Percentiles rank a stretch among this genome's conserved stretches.
phyloP scores from a whole-genome alignment of 2,797 vertebrate genomes.

The Poeciliopsis gracilis region DNA sequence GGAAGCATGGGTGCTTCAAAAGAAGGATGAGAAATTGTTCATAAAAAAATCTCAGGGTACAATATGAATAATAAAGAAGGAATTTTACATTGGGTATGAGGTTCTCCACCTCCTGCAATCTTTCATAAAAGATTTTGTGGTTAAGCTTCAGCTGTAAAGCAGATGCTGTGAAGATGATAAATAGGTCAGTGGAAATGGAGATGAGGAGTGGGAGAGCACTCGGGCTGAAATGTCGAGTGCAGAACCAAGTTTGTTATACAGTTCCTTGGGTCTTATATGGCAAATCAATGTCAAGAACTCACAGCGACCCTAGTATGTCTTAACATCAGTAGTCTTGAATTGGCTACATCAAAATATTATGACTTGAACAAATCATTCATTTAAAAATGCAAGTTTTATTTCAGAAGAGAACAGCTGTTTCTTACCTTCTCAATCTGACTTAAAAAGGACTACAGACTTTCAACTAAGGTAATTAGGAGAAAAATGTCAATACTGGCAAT shows the following conservation, averaged over 20 bases:
- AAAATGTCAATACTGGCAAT: not conserved
- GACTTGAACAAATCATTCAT: not conserved
- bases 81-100: not conserved
- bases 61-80: not conserved
- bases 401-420: not conserved
- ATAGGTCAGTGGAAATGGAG: not conserved
- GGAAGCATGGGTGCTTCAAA: not conserved
- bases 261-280: not conserved
- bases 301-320: not conserved
- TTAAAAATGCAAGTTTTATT: not conserved
- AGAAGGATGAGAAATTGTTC: not conserved
- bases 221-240: not conserved
- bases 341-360: not conserved
- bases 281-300: not conserved
- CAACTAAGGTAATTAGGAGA: not conserved
- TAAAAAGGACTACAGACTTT: not conserved
- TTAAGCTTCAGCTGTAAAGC: not conserved
- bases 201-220: not conserved
- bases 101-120: conserved; percentile 23
- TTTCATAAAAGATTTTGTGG: conserved; percentile 11
- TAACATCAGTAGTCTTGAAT: not conserved
- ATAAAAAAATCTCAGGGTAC: not conserved
- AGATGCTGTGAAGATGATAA: not conserved
- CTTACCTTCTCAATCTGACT: not conserved
- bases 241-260: not conserved